Evolutionary conservation across 1,140 invertebrate species (phyloP).

Genomic region (Drosophila lacertosa): DNA sequence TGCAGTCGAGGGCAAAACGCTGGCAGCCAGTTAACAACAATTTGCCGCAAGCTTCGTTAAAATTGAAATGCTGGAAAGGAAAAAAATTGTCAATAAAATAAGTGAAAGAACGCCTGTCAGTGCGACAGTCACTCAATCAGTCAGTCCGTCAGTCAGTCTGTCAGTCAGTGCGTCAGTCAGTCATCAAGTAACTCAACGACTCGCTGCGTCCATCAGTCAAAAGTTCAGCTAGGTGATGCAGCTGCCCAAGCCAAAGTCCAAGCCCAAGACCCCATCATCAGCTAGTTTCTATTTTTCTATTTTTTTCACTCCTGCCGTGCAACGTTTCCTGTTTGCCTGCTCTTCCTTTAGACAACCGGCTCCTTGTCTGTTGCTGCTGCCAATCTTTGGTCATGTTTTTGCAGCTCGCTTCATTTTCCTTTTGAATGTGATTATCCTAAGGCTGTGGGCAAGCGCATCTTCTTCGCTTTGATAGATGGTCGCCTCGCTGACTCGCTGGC

Average conservation of each 20-base stretch:
- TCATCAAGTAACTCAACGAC: not conserved
- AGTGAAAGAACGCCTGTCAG: constrained; percentile 46
- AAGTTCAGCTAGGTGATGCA: constrained; percentile 27
- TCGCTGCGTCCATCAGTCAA: constrained; percentile 39
- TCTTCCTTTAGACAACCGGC: not conserved
- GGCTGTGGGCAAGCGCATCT: constrained; percentile 72
- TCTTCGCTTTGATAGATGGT: constrained; percentile 73
- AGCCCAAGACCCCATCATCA: not conserved
- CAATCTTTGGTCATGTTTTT: constrained; percentile 70
- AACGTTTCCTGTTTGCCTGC: constrained; percentile 69
- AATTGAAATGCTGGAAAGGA: constrained; percentile 70
- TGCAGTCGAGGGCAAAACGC: constrained; percentile 32
- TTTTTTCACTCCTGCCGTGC: constrained; percentile 49
- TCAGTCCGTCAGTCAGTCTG: not conserved
- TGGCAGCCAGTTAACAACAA: constrained; percentile 74
- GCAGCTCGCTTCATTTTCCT: constrained; percentile 78
- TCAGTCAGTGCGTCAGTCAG: constrained; percentile 17
- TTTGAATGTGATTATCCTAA: constrained; percentile 80
- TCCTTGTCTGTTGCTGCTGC: constrained; percentile 14
- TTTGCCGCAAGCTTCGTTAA: constrained; percentile 75
- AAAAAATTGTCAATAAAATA: constrained; percentile 80
- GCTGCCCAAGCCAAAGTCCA: not conserved
- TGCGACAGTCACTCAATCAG: constrained; percentile 13
- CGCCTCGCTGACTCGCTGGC: constrained; percentile 28
- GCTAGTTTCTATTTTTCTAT: constrained; percentile 6